A percentile compares a stretch with the other conserved stretches of the same genome.
Evolutionary conservation across 1,140 invertebrate genomes (phyloP).

Genomic region (Eufriesea mexicana): DNA sequence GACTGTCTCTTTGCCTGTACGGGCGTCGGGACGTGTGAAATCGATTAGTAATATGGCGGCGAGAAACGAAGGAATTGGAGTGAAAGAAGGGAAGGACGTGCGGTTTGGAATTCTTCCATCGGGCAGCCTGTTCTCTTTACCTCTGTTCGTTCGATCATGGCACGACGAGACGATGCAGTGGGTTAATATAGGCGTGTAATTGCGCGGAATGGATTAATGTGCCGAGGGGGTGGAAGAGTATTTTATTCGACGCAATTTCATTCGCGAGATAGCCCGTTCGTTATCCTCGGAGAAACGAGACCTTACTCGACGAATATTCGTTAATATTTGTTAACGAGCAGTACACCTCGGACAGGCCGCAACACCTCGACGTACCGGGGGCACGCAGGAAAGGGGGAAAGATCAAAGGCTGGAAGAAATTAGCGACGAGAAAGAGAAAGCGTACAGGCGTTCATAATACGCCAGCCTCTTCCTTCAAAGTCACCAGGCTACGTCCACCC

Average conservation of each 20-base stretch:
- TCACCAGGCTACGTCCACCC: slow-evolving; percentile 3
- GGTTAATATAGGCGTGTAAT: neutral
- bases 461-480: slow-evolving; percentile 19
- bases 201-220: neutral
- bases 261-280: no score
- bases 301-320: no score
- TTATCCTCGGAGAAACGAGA: no score
- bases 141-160: neutral
- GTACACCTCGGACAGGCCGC: no score
- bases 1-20: neutral
- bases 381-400: neutral
- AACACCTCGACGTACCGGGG: neutral
- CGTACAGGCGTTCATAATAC: neutral
- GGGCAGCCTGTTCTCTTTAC: neutral
- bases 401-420: neutral
- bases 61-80: neutral
- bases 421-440: neutral
- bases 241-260: no score
- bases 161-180: neutral
- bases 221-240: no score
- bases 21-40: neutral
- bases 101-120: slow-evolving; percentile 18
- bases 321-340: no score
- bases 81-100: neutral
- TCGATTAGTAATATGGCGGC: slow-evolving; percentile 1